Conservation (phyloP, 2,888 invertebrate species). For the Pherbina coryleti region DNA sequence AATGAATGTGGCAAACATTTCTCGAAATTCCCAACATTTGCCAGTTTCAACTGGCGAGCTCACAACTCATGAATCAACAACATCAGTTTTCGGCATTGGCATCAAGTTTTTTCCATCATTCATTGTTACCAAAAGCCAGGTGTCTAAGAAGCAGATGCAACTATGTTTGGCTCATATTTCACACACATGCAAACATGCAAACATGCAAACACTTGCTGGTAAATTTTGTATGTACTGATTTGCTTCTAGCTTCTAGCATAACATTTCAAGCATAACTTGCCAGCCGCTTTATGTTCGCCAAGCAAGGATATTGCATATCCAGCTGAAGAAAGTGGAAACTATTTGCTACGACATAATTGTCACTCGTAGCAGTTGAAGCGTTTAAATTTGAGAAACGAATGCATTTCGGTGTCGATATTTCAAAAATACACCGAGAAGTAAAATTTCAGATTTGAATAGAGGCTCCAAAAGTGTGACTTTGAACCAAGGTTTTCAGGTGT, state of each 20-base stretch:
- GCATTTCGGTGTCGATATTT: conserved; percentile 4
- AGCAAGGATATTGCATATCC: background rate
- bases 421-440: background rate
- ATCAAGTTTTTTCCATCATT: background rate
- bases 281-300: background rate
- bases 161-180: background rate
- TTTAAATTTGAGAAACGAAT: background rate
- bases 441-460: background rate
- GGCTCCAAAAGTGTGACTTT: too few relatives aligned
- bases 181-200: background rate
- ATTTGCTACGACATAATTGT: conserved; percentile 14
- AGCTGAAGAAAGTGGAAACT: background rate
- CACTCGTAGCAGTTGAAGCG: conserved; percentile 10
- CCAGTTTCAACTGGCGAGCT: background rate
- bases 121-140: background rate
- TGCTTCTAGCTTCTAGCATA: background rate
- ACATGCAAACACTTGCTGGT: background rate
- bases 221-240: too few relatives aligned
- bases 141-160: too few relatives aligned
- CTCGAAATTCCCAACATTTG: background rate
- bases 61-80: background rate
- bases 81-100: conserved; percentile 18
- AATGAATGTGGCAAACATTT: too few relatives aligned
- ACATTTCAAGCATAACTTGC: background rate
- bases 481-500: too few relatives aligned